Evolutionary conservation across 35 echinoderm and acorn worm genomes (phyloP), one percentile per base, ranked within the genome.

Genomic region (Chiridota heheva): DNA sequence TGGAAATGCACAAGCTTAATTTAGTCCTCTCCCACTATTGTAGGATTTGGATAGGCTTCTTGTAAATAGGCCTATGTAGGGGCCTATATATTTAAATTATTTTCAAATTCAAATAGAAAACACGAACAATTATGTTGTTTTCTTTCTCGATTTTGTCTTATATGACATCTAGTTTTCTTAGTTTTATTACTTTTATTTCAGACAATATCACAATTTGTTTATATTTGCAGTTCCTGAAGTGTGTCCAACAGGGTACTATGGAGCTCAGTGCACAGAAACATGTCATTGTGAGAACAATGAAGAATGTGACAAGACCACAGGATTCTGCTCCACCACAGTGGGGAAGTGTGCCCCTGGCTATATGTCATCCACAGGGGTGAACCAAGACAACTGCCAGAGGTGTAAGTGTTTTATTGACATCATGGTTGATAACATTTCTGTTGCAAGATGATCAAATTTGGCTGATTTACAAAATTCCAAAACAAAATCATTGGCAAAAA

Each of bases 201-300:
- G 2, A 67, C 18, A 6, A 2, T 67, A 20, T 24, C 30, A 6
- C 38, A 4, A 7, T 67, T 67, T 67, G 3, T 67, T 16, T 67
- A 4, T 69, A 39, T 42, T 73, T 73, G 25, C n/a, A 78, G 75
- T 78, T 58, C 75, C 75, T 59, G 75, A 78, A 5, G 13, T 61
- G 0, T 78, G 75, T 78, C 75, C 75, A 1, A 8, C 15, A n/a
- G 75, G 75, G 1, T 78, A 78, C 46, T 78, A 35, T 78, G 75
- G 75, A 24, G 4, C 46, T 5, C 4, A 7, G 2, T 78, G 75
- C 47, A 78, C 56, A 0, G 75, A 78, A 0, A 78, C 41, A 42
- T 78, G 75, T 25, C 75, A 78, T 30, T 78, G 75, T 34, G 55
- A 78, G 53, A 35, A 78, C 62, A 43, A 78, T 26, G n/a, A n/a